These are phyloP conservation scores for Trachemys scripta DNA, from an alignment of 2,113 vertebrate species.

Conservation along the genomic window DNA sequence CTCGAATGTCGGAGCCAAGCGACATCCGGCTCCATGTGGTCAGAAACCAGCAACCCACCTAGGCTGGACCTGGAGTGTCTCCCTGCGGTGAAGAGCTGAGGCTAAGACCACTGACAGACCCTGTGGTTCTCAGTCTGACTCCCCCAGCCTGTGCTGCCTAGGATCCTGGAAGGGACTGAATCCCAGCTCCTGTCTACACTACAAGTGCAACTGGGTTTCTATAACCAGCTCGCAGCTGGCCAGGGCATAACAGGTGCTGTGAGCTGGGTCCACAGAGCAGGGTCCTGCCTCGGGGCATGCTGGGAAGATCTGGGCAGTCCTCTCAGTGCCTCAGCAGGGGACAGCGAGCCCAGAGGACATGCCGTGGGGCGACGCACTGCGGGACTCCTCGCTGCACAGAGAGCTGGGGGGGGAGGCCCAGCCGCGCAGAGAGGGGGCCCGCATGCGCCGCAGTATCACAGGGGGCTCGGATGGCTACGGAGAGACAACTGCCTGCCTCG, in stretches of 20 bases:
- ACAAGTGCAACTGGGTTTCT: background rate
- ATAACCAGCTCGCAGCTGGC: background rate
- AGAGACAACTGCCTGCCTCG: slow-evolving; percentile 44
- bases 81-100: background rate
- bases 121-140: background rate
- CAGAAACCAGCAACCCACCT: too few relatives aligned
- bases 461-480: background rate
- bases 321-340: background rate
- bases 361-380: too few relatives aligned
- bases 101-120: too few relatives aligned
- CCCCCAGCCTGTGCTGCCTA: background rate
- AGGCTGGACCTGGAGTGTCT: too few relatives aligned
- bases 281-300: background rate
- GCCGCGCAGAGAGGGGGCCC: accelerated
- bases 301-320: background rate
- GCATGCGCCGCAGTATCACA: accelerated
- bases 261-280: background rate
- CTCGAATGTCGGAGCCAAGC: background rate
- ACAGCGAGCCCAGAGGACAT: background rate
- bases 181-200: background rate
- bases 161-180: background rate
- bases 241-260: background rate
- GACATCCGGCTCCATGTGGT: background rate
- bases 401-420: background rate
- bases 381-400: too few relatives aligned